phyloP scores from a whole-genome alignment of 1,140 invertebrate species.

The Paralvinella palmiformis region DNA sequence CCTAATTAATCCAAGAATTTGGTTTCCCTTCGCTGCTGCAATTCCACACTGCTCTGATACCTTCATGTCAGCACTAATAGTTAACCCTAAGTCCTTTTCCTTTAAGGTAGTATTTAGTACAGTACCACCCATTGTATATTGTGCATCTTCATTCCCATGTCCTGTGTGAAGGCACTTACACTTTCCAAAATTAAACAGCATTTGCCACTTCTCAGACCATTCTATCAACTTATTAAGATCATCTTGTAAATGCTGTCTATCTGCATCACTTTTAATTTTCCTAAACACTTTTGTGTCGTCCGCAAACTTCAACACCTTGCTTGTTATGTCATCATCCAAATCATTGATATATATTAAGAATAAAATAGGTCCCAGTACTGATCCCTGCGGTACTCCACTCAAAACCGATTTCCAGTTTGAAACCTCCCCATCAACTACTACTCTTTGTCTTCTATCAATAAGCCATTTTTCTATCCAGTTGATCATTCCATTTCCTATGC shows the following conservation, averaged over 20 bases:
- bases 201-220: conserved; percentile 4
- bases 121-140: no score
- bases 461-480: conserved; percentile 6
- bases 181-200: conserved; percentile 1
- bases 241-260: no score
- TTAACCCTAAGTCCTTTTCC: no score
- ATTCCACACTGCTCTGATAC: conserved; percentile 1
- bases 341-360: conserved; percentile 5
- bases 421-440: background rate
- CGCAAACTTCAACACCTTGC: conserved; percentile 2
- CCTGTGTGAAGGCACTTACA: conserved; percentile 1
- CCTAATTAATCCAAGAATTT: conserved; percentile 2
- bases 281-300: conserved; percentile 2
- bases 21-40: background rate
- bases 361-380: conserved; percentile 3
- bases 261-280: conserved; percentile 1
- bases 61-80: background rate
- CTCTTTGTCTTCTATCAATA: background rate
- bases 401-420: conserved; percentile 4
- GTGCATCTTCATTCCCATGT: conserved; percentile 1
- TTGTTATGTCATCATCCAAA: conserved; percentile 3
- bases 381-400: background rate
- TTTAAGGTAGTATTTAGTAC: background rate
- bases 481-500: conserved; percentile 1
- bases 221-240: no score